Base-by-base conservation (phyloP, 2,888 invertebrate species). In the Caenorhabditis sinica region DNA sequence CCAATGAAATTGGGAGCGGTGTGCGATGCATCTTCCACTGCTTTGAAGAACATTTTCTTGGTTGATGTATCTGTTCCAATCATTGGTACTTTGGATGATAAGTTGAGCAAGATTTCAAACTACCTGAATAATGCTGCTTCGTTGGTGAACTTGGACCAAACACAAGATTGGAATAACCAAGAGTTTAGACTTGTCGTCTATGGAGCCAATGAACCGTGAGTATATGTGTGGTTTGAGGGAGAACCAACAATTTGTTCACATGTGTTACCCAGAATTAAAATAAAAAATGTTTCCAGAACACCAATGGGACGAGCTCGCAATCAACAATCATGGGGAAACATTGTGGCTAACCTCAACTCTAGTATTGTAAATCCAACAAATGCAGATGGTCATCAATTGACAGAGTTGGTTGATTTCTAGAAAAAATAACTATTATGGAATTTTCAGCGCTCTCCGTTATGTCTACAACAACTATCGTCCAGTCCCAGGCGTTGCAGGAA, bases 201-300 rank as follows among this genome's bases (percentile, higher is more conserved):
- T 56, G 84, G 84, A 49, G 80, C 72, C 40, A 84, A 75, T 66
- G 84, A 84, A n/a, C 60, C 84, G 84, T 84, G n/a, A 73, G 61
- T 49, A n/a, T n/a, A n/a, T n/a, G n/a, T n/a, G n/a, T 25, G 15
- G n/a, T 40, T 51, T 5, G n/a, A 40, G 58, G n/a, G n/a, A n/a
- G n/a, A n/a, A n/a, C n/a, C n/a, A n/a, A n/a, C n/a, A n/a, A n/a
- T n/a, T n/a, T n/a, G n/a, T n/a, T n/a, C n/a, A n/a, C n/a, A n/a
- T n/a, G n/a, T n/a, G n/a, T n/a, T n/a, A n/a, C n/a, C n/a, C n/a
- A n/a, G n/a, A n/a, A n/a, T n/a, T n/a, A n/a, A n/a, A n/a, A 63
- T 3, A 0, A 51, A 23, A n/a, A 6, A 49, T 8, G 51, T 49
- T 30, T 66, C 0, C 13, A 84, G 84, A 28, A 72, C 43, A 17